phyloP scores from a whole-genome alignment of 1,140 invertebrate genomes.

The Pachyrhynchus sulphureomaculatus region DNA sequence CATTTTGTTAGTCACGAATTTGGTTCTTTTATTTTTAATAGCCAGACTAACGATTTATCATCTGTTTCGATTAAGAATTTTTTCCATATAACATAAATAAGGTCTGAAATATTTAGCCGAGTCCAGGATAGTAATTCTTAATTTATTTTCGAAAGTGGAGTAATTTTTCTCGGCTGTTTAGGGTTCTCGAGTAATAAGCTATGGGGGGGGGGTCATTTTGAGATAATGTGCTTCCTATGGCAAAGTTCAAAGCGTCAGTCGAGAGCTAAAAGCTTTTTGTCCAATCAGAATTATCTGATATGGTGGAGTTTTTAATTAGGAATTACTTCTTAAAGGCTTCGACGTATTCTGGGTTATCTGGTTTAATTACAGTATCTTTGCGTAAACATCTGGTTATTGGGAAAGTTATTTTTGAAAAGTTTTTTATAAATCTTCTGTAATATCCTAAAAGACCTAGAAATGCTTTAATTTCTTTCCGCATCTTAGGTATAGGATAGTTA shows the following conservation, averaged over 20 bases:
- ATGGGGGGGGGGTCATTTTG: background rate
- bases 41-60: constrained; percentile 31
- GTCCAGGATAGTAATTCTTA: background rate
- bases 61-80: constrained; percentile 34
- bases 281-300: background rate
- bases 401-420: background rate
- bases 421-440: constrained; percentile 33
- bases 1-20: constrained; percentile 51
- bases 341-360: background rate
- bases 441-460: constrained; percentile 30
- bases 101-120: too few species aligned
- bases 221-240: background rate
- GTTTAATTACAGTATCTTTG: background rate
- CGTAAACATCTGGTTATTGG: too few species aligned
- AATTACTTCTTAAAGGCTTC: constrained; percentile 1
- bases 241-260: background rate
- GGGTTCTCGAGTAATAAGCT: background rate
- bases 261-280: background rate
- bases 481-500: constrained; percentile 11
- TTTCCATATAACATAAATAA: constrained; percentile 32
- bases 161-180: constrained; percentile 3
- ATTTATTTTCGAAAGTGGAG: background rate
- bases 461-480: constrained; percentile 5
- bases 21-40: constrained; percentile 51
- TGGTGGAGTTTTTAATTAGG: background rate